Base-by-base conservation (phyloP, 2,113 vertebrate species). In the Pelecanus crispus region DNA sequence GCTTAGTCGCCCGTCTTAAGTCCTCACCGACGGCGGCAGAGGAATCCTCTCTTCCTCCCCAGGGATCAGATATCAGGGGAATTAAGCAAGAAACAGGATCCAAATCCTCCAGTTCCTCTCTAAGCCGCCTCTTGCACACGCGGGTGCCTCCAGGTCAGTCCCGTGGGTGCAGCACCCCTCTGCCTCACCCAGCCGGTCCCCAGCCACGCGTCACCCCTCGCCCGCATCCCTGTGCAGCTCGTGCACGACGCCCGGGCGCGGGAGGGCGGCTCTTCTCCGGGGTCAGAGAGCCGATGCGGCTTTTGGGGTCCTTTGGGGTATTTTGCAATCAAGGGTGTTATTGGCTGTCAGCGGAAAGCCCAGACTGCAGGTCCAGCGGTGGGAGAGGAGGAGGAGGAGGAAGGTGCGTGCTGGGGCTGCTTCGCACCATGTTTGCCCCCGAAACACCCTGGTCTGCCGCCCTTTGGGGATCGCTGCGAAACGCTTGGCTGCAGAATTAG, bases 31-130 rank as follows among this genome's bases (percentile, higher is more conserved):
- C 0, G 0, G 52, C 25, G 26, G 32, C 24, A 53, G 59, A 50
- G 31, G 80, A 87, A 81, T 73, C 55, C 71, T 83, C 52, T 73
- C 58, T 83, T 83, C 75, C 88, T 83, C 63, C 75, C 72, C 47
- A 6, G 77, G 77, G 91, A 93, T 94, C 77, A 3, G 88, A 17
- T 97, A n/a, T 80, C 90, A 77, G 74, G 83, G 88, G 95, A 90
- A 87, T 94, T 93, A 86, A 58, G 80, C 14, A 49, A 13, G 92
- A 94, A 97, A 92, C 63, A 91, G 68, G 92, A 96, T 88, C 82
- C 79, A 95, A 96, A 96, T 96, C 92, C 94, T 56, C 59, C 44
- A 10, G 44, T 90, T 93, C 83, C 88, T 86, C 88, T 50, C 88
- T 84, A 67, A 95, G 88, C 59, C 0, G 0, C 80, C 65, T 66